Base-by-base conservation (phyloP, 2,113 vertebrate species). In the Jaculus jaculus region DNA sequence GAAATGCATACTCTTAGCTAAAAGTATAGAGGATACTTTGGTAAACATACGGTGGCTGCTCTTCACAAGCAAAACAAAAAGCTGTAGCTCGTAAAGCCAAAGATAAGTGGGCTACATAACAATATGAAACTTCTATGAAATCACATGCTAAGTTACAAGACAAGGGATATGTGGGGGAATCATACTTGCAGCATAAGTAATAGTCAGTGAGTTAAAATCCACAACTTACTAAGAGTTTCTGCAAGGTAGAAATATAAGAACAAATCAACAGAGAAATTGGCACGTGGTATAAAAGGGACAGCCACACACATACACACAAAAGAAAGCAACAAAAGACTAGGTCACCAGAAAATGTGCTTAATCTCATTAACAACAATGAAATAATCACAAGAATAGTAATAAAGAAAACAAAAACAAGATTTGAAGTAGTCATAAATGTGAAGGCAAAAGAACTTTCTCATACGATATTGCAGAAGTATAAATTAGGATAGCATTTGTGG, bases 11-110 rank as follows among this genome's bases (percentile, higher is more conserved):
- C 3, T 71, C 74, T 66, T 90, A 69, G 20, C 60, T 79, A 90
- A 89, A 91, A 72, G 37, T 58, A 86, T n/a, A 71, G 63, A 95
- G n/a, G 63, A 37, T 65, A 65, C 82, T 80, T 92, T 23, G 73
- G 61, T 32, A 51, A 87, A 80, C 1, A 69, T 74, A 42, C n/a
- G 12, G 20, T 54, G 16, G 5, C 18, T 87, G 11, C 47, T 69
- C 10, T 87, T 87, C 60, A 3, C 66, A 88, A 93, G 7, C 4
- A 87, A 92, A 20, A 89, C 2, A 74, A 87, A n/a, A 88, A 81
- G 54, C 26, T 72, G 6, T 77, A 47, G 87, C 24, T 12, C 24
- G 42, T 23, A 60, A 72, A 60, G 5, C 58, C 47, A 87, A 92
- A 92, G 8, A 77, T 6, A 26, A 68, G 26, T 4, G 58, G 54